These are phyloP conservation scores for Acheta domesticus DNA, from an alignment of 2,888 invertebrate species.

Conservation along the genomic window DNA sequence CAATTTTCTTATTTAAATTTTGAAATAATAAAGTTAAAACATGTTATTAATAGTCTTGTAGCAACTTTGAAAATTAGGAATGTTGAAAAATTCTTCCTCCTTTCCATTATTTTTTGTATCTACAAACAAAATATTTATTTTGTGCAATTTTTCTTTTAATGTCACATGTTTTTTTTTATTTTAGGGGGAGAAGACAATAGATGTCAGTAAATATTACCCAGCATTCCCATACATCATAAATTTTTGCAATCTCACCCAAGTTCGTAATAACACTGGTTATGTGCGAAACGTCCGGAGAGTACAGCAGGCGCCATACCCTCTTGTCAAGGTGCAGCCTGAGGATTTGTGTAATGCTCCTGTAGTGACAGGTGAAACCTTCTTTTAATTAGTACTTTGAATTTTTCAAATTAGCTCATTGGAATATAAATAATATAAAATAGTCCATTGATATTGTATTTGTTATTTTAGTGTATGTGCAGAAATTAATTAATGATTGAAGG, in stretches of 20 bases:
- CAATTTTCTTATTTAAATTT: too few relatives aligned
- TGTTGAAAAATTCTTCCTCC: too few relatives aligned
- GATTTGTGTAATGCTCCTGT: conserved; percentile 72
- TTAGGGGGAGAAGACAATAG: conserved; percentile 69
- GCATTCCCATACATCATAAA: conserved; percentile 72
- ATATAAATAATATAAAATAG: too few relatives aligned
- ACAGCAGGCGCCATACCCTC: conserved; percentile 78
- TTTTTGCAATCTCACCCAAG: conserved; percentile 71
- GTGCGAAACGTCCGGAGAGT: conserved; percentile 68
- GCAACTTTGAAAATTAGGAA: too few relatives aligned
- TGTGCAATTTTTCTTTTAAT: neutral
- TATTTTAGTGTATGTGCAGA: neutral
- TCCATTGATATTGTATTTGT: neutral
- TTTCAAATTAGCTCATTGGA: too few relatives aligned
- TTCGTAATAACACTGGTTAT: conserved; percentile 68
- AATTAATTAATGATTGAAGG: too few relatives aligned
- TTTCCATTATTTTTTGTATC: neutral
- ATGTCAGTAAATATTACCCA: conserved; percentile 65
- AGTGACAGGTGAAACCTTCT: conserved; percentile 53
- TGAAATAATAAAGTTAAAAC: too few relatives aligned
- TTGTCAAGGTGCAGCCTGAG: conserved; percentile 63
- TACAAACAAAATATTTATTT: neutral
- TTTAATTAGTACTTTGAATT: neutral
- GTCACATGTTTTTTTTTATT: conserved; percentile 36
- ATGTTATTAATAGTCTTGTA: too few relatives aligned